phyloP scores from a whole-genome alignment of 2,113 vertebrate genomes.

The Odontesthes bonariensis region DNA sequence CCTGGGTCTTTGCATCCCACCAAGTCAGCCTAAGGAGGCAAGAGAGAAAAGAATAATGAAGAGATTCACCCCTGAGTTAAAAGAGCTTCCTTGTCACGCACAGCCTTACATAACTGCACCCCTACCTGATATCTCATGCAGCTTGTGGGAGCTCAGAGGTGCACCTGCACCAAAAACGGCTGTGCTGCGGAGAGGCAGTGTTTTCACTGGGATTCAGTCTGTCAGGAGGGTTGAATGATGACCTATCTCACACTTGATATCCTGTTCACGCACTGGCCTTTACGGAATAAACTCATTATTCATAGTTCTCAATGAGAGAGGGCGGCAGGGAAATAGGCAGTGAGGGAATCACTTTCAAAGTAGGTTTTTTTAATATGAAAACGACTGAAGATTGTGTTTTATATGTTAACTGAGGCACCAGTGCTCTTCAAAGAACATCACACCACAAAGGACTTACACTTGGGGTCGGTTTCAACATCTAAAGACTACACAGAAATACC shows the following conservation, averaged over 20 bases:
- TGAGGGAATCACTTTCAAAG: slow-evolving; percentile 10
- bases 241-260: slow-evolving; percentile 49
- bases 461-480: slow-evolving; percentile 31
- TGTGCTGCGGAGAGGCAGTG: slow-evolving; percentile 24
- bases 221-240: slow-evolving; percentile 60
- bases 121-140: slow-evolving; percentile 48
- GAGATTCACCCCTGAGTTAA: slow-evolving; percentile 53
- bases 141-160: slow-evolving; percentile 17
- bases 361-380: slow-evolving; percentile 51
- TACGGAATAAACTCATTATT: slow-evolving; percentile 34
- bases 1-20: slow-evolving; percentile 11
- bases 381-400: slow-evolving; percentile 30
- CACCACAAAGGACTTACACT: slow-evolving; percentile 33
- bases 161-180: slow-evolving; percentile 31
- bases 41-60: slow-evolving; percentile 39
- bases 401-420: background rate
- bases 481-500: slow-evolving; percentile 28
- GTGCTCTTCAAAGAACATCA: slow-evolving; percentile 30
- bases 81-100: slow-evolving; percentile 45
- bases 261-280: slow-evolving; percentile 28
- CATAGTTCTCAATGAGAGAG: slow-evolving; percentile 8
- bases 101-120: slow-evolving; percentile 54
- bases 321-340: slow-evolving; percentile 2
- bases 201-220: slow-evolving; percentile 55
- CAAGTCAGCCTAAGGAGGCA: slow-evolving; percentile 18